phyloP scores from a whole-genome alignment of 2,797 vertebrate species.

The Pantherophis vulpinus region DNA sequence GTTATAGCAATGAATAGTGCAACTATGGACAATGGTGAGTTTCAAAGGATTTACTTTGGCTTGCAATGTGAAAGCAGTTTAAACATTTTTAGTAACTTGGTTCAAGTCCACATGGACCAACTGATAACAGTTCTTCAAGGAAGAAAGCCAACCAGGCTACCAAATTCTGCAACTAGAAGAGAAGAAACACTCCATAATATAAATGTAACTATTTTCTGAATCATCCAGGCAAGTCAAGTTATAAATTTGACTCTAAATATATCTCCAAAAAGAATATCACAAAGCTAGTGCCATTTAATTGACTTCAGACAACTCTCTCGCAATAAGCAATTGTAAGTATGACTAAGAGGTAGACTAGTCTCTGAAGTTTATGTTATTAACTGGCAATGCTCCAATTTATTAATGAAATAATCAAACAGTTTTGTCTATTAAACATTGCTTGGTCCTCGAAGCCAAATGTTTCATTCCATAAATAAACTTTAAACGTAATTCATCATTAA shows the following conservation, averaged over 20 bases:
- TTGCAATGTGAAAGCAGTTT: neutral
- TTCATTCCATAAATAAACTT: constrained; percentile 14
- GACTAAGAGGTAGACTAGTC: constrained; percentile 7
- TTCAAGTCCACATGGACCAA: neutral
- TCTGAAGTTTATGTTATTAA: neutral
- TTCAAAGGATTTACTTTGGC: neutral
- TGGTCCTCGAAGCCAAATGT: constrained; percentile 23
- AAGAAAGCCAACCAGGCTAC: neutral
- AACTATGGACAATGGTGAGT: neutral
- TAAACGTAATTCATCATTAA: constrained; percentile 13
- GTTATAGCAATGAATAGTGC: neutral
- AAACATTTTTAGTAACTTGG: neutral
- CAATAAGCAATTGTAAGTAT: constrained; percentile 9
- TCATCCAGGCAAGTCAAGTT: neutral
- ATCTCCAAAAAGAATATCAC: neutral
- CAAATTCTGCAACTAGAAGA: neutral
- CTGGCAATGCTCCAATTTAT: constrained; percentile 27
- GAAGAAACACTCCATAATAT: neutral
- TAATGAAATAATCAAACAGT: constrained; percentile 32
- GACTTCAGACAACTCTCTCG: neutral
- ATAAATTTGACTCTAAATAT: constrained; percentile 15
- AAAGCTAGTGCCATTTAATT: constrained; percentile 7
- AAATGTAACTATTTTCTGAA: neutral
- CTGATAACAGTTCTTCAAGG: neutral
- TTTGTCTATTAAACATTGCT: constrained; percentile 31